phyloP scores from a whole-genome alignment of 2,113 vertebrate species.

The Vulpes vulpes region DNA sequence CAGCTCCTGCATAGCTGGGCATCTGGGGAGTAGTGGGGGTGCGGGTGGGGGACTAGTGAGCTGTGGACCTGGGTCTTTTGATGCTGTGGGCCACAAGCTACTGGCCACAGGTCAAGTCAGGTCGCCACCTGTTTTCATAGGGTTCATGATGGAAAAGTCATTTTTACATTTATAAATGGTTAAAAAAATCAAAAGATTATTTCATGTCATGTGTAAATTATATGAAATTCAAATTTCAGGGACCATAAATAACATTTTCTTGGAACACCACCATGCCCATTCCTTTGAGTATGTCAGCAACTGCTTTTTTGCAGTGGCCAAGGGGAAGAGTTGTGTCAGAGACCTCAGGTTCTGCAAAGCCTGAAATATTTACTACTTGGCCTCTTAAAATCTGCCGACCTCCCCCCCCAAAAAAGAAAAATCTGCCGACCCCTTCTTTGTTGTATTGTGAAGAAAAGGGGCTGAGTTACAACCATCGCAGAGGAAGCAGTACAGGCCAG shows the following conservation, averaged over 20 bases:
- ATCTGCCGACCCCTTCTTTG: background rate
- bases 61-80: background rate
- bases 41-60: background rate
- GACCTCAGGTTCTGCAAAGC: background rate
- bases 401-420: no score
- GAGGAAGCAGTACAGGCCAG: background rate
- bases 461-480: background rate
- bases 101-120: background rate
- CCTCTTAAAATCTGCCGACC: background rate
- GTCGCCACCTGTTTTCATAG: background rate
- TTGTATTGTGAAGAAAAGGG: background rate
- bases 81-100: background rate
- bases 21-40: background rate
- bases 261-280: background rate
- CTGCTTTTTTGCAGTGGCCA: background rate
- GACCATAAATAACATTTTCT: background rate
- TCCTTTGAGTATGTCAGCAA: background rate
- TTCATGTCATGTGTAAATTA: background rate
- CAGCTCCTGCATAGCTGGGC: fast-evolving
- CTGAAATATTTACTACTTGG: background rate
- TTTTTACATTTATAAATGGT: background rate
- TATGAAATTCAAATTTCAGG: background rate
- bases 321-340: background rate
- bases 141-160: background rate
- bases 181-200: background rate